These are phyloP conservation scores for Halcyon malimbica DNA, from an alignment of 2,113 vertebrate species.

Conservation along the genomic window DNA sequence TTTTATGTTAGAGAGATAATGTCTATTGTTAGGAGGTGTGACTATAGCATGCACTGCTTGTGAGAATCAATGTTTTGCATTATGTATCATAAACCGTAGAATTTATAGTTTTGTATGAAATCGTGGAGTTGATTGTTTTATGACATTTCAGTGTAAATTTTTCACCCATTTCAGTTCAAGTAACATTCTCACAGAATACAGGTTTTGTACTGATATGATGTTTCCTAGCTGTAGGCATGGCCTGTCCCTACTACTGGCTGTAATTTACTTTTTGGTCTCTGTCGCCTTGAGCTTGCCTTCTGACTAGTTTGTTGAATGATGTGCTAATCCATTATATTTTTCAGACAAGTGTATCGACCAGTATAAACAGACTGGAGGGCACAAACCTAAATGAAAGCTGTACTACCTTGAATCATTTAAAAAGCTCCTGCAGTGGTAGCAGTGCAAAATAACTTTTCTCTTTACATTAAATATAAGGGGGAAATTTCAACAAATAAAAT, in stretches of 20 bases:
- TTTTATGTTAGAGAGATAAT: background rate
- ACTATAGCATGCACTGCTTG: background rate
- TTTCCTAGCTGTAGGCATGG: slow-evolving; percentile 86
- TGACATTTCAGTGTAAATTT: slow-evolving; percentile 72
- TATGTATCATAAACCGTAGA: slow-evolving; percentile 14
- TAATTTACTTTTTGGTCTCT: slow-evolving; percentile 93
- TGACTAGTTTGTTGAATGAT: slow-evolving; percentile 92
- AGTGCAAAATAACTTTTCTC: slow-evolving; percentile 75
- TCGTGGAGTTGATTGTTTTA: slow-evolving; percentile 73
- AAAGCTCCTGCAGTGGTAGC: slow-evolving; percentile 81
- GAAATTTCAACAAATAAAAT: slow-evolving; percentile 78
- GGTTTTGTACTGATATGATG: slow-evolving; percentile 82
- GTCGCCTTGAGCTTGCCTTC: slow-evolving; percentile 88
- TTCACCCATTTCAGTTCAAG: slow-evolving; percentile 70
- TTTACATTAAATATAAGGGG: slow-evolving; percentile 68
- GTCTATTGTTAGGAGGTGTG: background rate
- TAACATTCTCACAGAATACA: slow-evolving; percentile 70
- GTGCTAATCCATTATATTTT: slow-evolving; percentile 96
- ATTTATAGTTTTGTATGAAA: slow-evolving; percentile 56
- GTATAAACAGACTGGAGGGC: slow-evolving; percentile 95
- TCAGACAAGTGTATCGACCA: slow-evolving; percentile 96
- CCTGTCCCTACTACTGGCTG: slow-evolving; percentile 82
- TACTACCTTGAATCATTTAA: slow-evolving; percentile 91
- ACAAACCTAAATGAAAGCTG: slow-evolving; percentile 92
- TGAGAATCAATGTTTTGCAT: slow-evolving; percentile 13